Evolutionary conservation across 2,888 invertebrate species (phyloP).

Genomic region (Orchestes rusci): DNA sequence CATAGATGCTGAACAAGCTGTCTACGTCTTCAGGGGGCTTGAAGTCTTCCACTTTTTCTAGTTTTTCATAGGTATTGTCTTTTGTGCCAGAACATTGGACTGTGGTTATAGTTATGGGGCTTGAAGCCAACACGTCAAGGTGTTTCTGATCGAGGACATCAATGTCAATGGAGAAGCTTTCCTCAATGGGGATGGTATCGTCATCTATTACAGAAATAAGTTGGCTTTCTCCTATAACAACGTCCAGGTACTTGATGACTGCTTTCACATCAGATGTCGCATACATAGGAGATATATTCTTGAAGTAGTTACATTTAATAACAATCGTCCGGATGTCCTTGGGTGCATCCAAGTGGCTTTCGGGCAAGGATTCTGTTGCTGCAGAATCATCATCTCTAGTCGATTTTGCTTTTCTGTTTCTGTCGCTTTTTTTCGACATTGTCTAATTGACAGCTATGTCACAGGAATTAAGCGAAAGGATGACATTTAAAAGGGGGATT

Average conservation of each 20-base stretch:
- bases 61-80: conserved; percentile 29
- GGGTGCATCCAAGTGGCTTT: neutral
- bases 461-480: too few species aligned
- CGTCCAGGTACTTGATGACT: conserved; percentile 27
- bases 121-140: conserved; percentile 27
- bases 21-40: conserved; percentile 21
- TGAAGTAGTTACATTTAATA: conserved; percentile 19
- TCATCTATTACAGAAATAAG: conserved; percentile 27
- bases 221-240: conserved; percentile 29
- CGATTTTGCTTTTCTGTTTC: neutral
- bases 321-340: conserved; percentile 18
- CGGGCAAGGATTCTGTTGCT: neutral
- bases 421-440: neutral
- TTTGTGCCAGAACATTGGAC: conserved; percentile 30
- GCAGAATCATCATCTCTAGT: neutral
- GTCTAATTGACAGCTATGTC: too few species aligned
- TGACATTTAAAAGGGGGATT: too few species aligned
- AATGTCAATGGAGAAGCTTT: conserved; percentile 25
- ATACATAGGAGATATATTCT: conserved; percentile 24
- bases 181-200: conserved; percentile 21
- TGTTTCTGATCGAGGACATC: conserved; percentile 25
- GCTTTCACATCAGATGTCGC: conserved; percentile 31
- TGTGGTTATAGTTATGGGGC: conserved; percentile 30
- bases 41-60: conserved; percentile 15
- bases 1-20: conserved; percentile 34